Evolutionary conservation across 2,888 invertebrate genomes (phyloP), one percentile per base, ranked within the genome.

Genomic region (Luperina testacea): DNA sequence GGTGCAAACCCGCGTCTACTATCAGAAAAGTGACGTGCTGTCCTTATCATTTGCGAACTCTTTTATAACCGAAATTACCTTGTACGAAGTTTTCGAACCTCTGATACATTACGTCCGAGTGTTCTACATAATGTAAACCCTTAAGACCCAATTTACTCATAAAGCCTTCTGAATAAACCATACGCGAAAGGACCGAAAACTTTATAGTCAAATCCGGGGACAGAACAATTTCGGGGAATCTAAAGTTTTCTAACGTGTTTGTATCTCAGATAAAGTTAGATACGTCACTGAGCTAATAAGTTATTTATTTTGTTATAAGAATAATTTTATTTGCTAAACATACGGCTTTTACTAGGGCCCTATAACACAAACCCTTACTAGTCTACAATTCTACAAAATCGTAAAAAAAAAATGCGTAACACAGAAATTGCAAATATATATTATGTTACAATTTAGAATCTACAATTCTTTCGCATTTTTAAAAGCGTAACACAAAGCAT

Each of bases 101-200:
- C 67, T 75, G 77, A 82, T 75, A 84, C 75, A 76, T 80, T 80
- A 68, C 80, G 72, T 76, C 53, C 73, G 65, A 80, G 69, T 78
- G 63, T 75, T 71, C 57, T 73, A 51, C 69, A 69, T 78, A 75
- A 75, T 84, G 53, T 72, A 76, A 65, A 73, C 69, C 78, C 70
- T 63, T 78, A 87, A 84, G 69, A 75, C 81, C 76, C 71, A 84
- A 84, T 84, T 82, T 85, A 86, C 80, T 87, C 79, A 83, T 83
- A 86, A 87, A 88, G 83, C 85, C 82, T 81, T 75, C 75, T 87
- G 83, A 87, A 90, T 90, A 88, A 90, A 88, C 88, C 84, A 90
- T 73, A 76, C 59, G 61, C 63, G 78, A 83, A 82, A 82, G 83
- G 87, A 83, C 83, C 75, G 24, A 87, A 87, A 89, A 90, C 87